Conservation (phyloP, 1,140 invertebrate species). For the Tetramorium parvispinum region DNA sequence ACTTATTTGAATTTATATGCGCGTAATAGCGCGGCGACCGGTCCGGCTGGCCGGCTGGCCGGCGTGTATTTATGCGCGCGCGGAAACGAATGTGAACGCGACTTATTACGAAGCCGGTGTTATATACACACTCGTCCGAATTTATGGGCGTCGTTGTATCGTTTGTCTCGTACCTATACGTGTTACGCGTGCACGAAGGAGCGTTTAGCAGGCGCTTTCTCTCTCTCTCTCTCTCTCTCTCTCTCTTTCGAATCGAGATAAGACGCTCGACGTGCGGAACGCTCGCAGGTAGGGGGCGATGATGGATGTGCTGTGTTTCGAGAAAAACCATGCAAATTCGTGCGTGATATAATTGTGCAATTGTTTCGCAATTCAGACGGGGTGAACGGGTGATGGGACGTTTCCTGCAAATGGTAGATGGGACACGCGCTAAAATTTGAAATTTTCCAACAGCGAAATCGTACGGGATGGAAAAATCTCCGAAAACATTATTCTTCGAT, state of each 20-base stretch:
- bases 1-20: constrained; percentile 83
- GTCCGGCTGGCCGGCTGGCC: constrained; percentile 2
- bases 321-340: constrained; percentile 58
- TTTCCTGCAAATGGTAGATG: neutral
- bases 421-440: neutral
- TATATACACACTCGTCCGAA: constrained; percentile 31
- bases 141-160: constrained; percentile 53
- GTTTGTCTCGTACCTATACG: constrained; percentile 31
- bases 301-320: constrained; percentile 58
- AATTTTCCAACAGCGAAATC: neutral
- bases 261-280: constrained; percentile 55
- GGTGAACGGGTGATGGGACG: neutral
- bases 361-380: constrained; percentile 47
- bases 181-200: constrained; percentile 48
- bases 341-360: constrained; percentile 58
- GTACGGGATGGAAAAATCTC: too few species aligned
- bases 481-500: neutral
- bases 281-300: constrained; percentile 37
- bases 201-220: constrained; percentile 20
- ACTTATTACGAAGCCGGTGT: constrained; percentile 48
- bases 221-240: neutral
- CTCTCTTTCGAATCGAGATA: constrained; percentile 43
- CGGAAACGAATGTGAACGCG: constrained; percentile 56
- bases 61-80: constrained; percentile 56
- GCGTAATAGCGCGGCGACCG: constrained; percentile 59